These are phyloP conservation scores for Stenopsyche tienmushanensis DNA, from an alignment of 1,140 invertebrate species.

Conservation along the genomic window DNA sequence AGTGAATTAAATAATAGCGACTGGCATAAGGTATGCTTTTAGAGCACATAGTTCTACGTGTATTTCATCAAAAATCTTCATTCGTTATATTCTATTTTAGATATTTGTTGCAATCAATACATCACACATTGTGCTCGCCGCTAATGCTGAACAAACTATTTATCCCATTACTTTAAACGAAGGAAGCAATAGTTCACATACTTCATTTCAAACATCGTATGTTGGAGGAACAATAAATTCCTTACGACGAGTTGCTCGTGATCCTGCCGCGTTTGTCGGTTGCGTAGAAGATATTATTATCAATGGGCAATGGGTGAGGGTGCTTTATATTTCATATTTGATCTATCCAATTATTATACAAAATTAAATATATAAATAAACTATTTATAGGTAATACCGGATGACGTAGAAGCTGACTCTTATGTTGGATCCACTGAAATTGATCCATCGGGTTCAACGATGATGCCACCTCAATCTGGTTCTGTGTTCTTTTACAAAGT, in stretches of 20 bases:
- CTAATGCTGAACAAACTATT: constrained; percentile 86
- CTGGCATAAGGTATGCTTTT: constrained; percentile 73
- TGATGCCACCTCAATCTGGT: constrained; percentile 22
- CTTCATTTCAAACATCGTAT: constrained; percentile 78
- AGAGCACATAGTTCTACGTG: constrained; percentile 3
- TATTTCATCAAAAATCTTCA: not conserved
- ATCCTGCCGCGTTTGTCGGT: constrained; percentile 78
- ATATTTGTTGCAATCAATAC: constrained; percentile 84
- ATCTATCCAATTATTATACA: constrained; percentile 8
- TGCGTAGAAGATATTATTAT: constrained; percentile 90
- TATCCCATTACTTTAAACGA: constrained; percentile 82
- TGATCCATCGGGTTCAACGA: constrained; percentile 6
- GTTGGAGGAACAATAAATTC: constrained; percentile 74
- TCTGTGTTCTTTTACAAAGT: constrained; percentile 46
- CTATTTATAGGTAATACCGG: constrained; percentile 48
- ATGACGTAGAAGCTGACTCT: constrained; percentile 26
- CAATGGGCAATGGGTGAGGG: constrained; percentile 73
- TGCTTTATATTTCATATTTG: constrained; percentile 34
- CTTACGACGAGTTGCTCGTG: constrained; percentile 63
- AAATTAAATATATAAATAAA: not conserved
- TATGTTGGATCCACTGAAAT: not conserved
- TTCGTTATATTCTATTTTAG: constrained; percentile 42
- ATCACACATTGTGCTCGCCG: constrained; percentile 78
- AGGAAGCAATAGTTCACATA: constrained; percentile 68
- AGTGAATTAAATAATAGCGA: constrained; percentile 78